A percentile compares a stretch with the other conserved stretches of the same genome.
These are phyloP conservation scores for Drosophila ustulata DNA, from an alignment of 2,888 invertebrate species.

Conservation along the genomic window DNA sequence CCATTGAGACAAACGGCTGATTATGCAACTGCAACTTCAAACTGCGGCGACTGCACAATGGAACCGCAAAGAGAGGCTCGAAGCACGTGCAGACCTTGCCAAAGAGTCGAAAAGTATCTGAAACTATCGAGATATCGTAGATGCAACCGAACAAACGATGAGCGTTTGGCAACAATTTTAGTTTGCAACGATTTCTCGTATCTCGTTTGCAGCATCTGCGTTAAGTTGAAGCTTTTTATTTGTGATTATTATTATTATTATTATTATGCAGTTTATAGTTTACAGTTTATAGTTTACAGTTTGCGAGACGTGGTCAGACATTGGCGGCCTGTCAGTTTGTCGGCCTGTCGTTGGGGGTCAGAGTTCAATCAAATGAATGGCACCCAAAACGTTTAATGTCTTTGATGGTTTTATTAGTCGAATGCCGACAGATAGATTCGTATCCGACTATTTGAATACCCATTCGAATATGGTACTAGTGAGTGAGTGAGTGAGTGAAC, in stretches of 20 bases:
- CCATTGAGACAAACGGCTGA: conserved; percentile 57
- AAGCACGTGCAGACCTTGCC: conserved; percentile 76
- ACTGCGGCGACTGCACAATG: conserved; percentile 56
- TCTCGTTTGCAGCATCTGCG: conserved; percentile 72
- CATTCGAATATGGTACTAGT: conserved; percentile 22
- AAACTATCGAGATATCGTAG: conserved; percentile 20
- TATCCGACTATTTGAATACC: conserved; percentile 36
- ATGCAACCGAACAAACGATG: conserved; percentile 34
- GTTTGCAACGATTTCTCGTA: conserved; percentile 59
- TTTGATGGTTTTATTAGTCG: conserved; percentile 79
- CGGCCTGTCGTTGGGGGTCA: conserved; percentile 54
- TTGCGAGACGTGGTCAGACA: conserved; percentile 53
- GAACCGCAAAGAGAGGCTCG: conserved; percentile 16
- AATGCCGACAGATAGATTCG: conserved; percentile 66
- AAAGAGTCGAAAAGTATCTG: conserved; percentile 10
- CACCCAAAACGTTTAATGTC: conserved; percentile 79
- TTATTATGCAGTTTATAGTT: conserved; percentile 44
- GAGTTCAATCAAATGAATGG: conserved; percentile 80
- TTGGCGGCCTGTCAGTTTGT: conserved; percentile 13
- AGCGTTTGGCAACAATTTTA: conserved; percentile 48
- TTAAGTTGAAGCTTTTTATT: conserved; percentile 38
- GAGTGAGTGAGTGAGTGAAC: conserved; percentile 14
- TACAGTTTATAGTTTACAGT: conserved; percentile 41
- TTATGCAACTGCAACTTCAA: conserved; percentile 61
- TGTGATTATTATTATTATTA: conserved; percentile 76